Conservation (phyloP, 2,113 vertebrate species). For the Periophthalmodon schlosseri region DNA sequence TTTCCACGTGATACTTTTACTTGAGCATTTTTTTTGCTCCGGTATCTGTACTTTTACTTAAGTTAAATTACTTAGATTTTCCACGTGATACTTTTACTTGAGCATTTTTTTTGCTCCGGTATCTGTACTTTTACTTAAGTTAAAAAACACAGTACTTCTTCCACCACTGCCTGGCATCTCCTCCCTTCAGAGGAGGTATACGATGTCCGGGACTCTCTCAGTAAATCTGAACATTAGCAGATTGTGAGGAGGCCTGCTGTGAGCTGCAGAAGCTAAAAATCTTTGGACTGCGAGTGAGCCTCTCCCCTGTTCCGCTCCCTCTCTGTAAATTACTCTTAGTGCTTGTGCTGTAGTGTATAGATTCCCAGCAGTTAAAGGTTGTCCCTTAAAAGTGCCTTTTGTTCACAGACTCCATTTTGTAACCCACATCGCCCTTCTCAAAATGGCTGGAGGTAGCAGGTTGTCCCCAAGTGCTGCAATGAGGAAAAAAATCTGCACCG, state of each 20-base stretch:
- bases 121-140: too few relatives aligned
- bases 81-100: too few relatives aligned
- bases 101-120: too few relatives aligned
- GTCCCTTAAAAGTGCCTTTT: slow-evolving; percentile 86
- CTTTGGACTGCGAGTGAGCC: slow-evolving; percentile 61
- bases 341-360: slow-evolving; percentile 81
- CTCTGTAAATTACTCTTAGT: slow-evolving; percentile 79
- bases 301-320: slow-evolving; percentile 55
- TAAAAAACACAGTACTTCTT: too few relatives aligned
- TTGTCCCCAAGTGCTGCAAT: slow-evolving; percentile 49
- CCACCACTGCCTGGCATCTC: slow-evolving; percentile 50
- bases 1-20: too few relatives aligned
- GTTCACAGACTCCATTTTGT: slow-evolving; percentile 82
- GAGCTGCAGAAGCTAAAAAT: slow-evolving; percentile 32
- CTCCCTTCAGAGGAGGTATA: slow-evolving; percentile 25
- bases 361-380: slow-evolving; percentile 83
- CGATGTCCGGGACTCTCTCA: slow-evolving; percentile 20
- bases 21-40: too few relatives aligned
- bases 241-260: slow-evolving; percentile 30
- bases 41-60: too few relatives aligned
- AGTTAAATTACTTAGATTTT: too few relatives aligned
- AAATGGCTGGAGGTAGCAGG: slow-evolving; percentile 50
- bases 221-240: slow-evolving; percentile 20
- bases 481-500: slow-evolving; percentile 16
- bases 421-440: slow-evolving; percentile 68